Percentiles rank a stretch among this genome's conserved stretches.
Conservation (phyloP, 1,140 invertebrate genomes). For the Sesamia nonagrioides region DNA sequence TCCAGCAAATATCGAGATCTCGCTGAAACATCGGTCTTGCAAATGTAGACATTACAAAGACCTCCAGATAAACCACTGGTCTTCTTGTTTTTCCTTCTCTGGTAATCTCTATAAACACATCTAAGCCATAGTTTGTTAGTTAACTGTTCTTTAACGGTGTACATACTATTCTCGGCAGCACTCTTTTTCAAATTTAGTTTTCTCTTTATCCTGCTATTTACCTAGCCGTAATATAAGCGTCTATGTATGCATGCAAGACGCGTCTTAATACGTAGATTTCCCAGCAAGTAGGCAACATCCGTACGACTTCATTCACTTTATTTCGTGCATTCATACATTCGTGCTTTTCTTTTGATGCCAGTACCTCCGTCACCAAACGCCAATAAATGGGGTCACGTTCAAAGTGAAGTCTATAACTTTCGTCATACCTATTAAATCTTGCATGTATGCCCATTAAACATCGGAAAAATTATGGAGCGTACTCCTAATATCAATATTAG, state of each 20-base stretch:
- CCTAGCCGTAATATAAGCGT: not conserved
- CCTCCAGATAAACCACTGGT: no score
- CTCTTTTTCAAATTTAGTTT: no score
- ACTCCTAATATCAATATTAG: not conserved
- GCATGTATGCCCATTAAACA: slow-evolving; percentile 21
- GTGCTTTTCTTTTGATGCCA: not conserved
- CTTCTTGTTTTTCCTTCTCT: no score
- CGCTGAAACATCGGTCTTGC: no score
- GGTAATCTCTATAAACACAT: no score
- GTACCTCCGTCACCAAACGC: not conserved
- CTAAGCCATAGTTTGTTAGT: no score
- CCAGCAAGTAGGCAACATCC: slow-evolving; percentile 6
- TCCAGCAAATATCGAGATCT: no score
- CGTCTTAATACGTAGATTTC: slow-evolving; percentile 6
- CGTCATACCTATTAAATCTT: not conserved
- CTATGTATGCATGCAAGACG: slow-evolving; percentile 15
- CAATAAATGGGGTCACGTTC: slow-evolving; percentile 14
- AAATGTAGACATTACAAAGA: no score
- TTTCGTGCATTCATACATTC: slow-evolving; percentile 17
- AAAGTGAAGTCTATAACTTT: not conserved
- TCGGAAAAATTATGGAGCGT: not conserved
- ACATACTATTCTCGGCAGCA: no score
- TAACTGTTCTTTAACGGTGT: no score
- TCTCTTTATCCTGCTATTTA: not conserved
- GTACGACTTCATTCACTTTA: slow-evolving; percentile 14